These are phyloP conservation scores for Epistrophe grossulariae DNA, from an alignment of 2,888 invertebrate species.

Conservation along the genomic window DNA sequence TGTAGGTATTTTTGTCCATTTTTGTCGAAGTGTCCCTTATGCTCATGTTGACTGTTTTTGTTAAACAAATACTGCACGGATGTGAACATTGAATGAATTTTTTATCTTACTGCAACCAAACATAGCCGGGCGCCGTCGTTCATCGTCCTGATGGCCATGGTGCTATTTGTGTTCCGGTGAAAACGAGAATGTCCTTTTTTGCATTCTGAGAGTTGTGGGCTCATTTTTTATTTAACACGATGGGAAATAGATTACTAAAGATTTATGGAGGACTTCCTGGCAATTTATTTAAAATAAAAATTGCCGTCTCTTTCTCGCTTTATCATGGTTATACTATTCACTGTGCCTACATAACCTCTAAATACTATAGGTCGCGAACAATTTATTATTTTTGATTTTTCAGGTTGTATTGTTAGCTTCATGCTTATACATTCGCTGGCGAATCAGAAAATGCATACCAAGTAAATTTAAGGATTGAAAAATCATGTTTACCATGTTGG, in stretches of 20 bases:
- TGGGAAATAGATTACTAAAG: conserved; percentile 74
- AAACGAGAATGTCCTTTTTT: conserved; percentile 60
- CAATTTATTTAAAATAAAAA: conserved; percentile 64
- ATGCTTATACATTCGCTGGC: not conserved
- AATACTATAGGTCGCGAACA: not conserved
- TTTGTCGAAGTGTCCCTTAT: conserved; percentile 29
- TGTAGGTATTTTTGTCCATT: conserved; percentile 20
- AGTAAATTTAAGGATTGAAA: not conserved
- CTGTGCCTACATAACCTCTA: not conserved
- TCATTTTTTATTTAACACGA: conserved; percentile 68
- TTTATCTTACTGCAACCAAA: conserved; percentile 57
- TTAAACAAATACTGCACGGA: conserved; percentile 71
- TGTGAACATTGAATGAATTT: conserved; percentile 70
- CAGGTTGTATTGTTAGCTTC: conserved; percentile 19
- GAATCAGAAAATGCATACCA: not conserved
- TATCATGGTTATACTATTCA: rapidly evolving
- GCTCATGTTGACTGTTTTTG: conserved; percentile 39
- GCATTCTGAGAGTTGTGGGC: conserved; percentile 51
- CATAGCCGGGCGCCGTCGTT: not conserved
- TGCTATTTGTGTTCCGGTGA: not conserved
- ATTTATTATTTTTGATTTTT: conserved; percentile 59
- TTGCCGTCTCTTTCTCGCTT: not conserved
- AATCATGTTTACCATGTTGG: not conserved
- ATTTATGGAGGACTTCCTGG: conserved; percentile 71
- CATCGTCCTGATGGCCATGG: not conserved